phyloP scores from a whole-genome alignment of 2,888 invertebrate species.

The Drosophila colorata region DNA sequence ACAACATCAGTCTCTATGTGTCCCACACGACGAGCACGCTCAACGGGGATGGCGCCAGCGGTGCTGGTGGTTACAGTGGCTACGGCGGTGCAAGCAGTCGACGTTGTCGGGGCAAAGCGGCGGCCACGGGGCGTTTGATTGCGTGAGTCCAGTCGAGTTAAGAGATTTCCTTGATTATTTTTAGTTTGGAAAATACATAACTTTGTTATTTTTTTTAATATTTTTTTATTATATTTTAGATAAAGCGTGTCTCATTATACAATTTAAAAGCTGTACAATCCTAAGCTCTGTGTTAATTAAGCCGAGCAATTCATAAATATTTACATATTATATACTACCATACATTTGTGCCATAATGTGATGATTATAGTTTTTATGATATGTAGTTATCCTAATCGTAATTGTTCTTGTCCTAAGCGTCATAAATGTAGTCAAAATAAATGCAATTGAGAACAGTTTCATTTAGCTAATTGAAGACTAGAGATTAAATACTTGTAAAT shows the following conservation, averaged over 20 bases:
- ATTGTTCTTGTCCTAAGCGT: constrained; percentile 56
- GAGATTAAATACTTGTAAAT: not conserved
- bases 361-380: constrained; percentile 74
- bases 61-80: constrained; percentile 25
- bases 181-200: too few relatives aligned
- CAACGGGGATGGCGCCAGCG: constrained; percentile 54
- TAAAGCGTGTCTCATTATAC: constrained; percentile 16
- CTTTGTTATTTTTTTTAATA: too few relatives aligned
- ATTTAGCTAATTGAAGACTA: not conserved
- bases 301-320: constrained; percentile 30
- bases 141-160: constrained; percentile 39
- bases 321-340: constrained; percentile 38
- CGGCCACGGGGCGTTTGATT: constrained; percentile 54
- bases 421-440: constrained; percentile 17
- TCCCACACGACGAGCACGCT: constrained; percentile 67
- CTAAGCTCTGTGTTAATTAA: constrained; percentile 30
- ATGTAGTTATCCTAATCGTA: constrained; percentile 66
- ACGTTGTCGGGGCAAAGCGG: constrained; percentile 55
- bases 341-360: constrained; percentile 83
- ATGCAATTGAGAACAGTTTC: constrained; percentile 5
- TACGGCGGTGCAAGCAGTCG: constrained; percentile 63
- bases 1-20: constrained; percentile 77
- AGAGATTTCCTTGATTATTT: not conserved
- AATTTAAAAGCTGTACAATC: constrained; percentile 18
- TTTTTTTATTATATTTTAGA: constrained; percentile 21